Conservation (phyloP, 2,797 vertebrate genomes). For the Acanthurus lineatus region DNA sequence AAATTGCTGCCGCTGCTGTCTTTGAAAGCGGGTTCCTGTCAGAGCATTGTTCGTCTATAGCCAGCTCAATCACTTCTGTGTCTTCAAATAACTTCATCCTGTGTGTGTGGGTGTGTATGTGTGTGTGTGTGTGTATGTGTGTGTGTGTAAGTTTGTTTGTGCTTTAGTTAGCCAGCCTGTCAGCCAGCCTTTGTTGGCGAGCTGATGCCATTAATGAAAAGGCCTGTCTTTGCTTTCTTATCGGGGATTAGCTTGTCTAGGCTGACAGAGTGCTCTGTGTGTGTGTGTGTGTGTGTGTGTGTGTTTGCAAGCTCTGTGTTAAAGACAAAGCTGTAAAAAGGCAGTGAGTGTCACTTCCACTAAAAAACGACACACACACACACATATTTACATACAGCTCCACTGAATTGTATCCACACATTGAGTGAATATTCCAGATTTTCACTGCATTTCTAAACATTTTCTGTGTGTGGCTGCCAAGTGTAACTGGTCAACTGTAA, state of each 20-base stretch:
- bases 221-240: constrained; percentile 69
- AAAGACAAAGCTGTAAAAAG: constrained; percentile 20
- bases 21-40: constrained; percentile 40
- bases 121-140: constrained; percentile 25
- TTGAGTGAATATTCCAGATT: neutral
- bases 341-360: constrained; percentile 26
- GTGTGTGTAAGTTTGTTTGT: constrained; percentile 37
- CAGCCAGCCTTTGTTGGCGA: constrained; percentile 67
- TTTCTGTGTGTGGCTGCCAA: neutral
- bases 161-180: constrained; percentile 63
- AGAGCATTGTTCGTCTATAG: constrained; percentile 35
- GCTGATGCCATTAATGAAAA: constrained; percentile 70
- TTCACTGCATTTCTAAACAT: neutral
- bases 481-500: neutral
- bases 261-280: constrained; percentile 54
- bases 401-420: constrained; percentile 23
- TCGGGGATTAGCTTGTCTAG: constrained; percentile 75
- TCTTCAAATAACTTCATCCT: constrained; percentile 63
- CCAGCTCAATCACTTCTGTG: constrained; percentile 47
- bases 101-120: constrained; percentile 27
- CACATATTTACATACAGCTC: constrained; percentile 4
- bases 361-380: constrained; percentile 1
- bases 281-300: constrained; percentile 32
- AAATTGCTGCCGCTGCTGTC: constrained; percentile 31
- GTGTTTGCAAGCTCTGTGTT: constrained; percentile 14